Evolutionary conservation across 1,140 invertebrate genomes (phyloP).

Genomic region (Drosophila insularis): DNA sequence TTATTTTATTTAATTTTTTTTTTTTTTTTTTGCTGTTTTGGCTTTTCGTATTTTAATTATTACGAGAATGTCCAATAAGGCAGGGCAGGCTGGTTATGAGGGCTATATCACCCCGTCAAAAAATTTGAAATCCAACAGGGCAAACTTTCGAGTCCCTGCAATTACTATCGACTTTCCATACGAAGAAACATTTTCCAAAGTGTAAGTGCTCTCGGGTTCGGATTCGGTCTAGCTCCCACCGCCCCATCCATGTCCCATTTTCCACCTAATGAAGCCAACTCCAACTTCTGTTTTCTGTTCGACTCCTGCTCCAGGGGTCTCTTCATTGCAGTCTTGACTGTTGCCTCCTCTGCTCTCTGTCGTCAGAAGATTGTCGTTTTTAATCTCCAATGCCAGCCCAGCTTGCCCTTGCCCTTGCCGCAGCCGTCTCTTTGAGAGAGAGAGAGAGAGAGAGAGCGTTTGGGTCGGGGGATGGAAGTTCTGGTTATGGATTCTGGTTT

Average conservation of each 20-base stretch:
- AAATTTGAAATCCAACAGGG: constrained; percentile 28
- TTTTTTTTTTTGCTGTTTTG: constrained; percentile 14
- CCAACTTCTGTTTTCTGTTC: too few species aligned
- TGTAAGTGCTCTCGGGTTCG: constrained; percentile 1
- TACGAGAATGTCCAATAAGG: constrained; percentile 57
- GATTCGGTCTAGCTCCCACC: neutral
- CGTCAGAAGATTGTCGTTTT: constrained; percentile 73
- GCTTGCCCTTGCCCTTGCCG: constrained; percentile 8
- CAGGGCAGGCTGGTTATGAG: constrained; percentile 33
- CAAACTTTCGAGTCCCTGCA: constrained; percentile 63
- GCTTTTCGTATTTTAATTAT: constrained; percentile 55
- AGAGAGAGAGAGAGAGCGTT: too few species aligned
- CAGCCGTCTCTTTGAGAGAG: neutral
- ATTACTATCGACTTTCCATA: constrained; percentile 43
- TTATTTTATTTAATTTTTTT: too few species aligned
- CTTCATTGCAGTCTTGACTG: too few species aligned
- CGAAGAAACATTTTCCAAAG: constrained; percentile 20
- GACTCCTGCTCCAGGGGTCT: too few species aligned
- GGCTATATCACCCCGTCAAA: constrained; percentile 17
- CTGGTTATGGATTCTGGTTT: constrained; percentile 24
- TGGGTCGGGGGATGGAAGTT: too few species aligned
- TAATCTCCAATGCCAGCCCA: constrained; percentile 50
- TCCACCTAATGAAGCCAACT: too few species aligned
- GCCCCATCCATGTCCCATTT: too few species aligned
- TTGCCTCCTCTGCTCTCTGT: constrained; percentile 12